A percentile compares a stretch with the other conserved stretches of the same genome.
Evolutionary conservation across 1,140 invertebrate species (phyloP).

Genomic region (Argopecten irradians): DNA sequence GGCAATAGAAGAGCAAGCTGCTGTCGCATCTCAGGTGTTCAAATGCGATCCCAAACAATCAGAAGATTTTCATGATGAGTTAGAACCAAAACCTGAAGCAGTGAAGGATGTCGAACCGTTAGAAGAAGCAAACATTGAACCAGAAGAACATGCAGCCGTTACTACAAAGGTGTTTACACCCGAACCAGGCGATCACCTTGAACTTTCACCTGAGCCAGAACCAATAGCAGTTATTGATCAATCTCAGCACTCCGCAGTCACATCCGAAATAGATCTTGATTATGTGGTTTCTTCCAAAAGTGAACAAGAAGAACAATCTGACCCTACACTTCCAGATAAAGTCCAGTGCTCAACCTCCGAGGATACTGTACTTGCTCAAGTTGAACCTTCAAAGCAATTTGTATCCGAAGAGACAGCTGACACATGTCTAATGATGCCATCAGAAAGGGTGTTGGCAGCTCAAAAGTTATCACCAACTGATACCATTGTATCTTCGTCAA

Average conservation of each 20-base stretch:
- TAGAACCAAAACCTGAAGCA: background rate
- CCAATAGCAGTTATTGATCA: background rate
- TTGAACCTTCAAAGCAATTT: background rate
- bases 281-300: background rate
- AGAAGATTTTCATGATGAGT: background rate
- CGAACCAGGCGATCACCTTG: background rate
- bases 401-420: background rate
- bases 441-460: background rate
- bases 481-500: background rate
- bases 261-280: background rate
- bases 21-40: background rate
- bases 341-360: background rate
- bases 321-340: background rate
- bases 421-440: background rate
- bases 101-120: background rate
- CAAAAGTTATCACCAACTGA: background rate
- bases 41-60: background rate
- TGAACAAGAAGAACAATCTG: background rate
- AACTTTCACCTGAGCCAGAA: background rate
- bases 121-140: background rate
- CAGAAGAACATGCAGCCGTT: background rate
- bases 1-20: background rate
- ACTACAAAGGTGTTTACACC: background rate
- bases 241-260: background rate
- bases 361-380: background rate